Base-by-base conservation (phyloP, 2,113 vertebrate species). In the Calypte anna region DNA sequence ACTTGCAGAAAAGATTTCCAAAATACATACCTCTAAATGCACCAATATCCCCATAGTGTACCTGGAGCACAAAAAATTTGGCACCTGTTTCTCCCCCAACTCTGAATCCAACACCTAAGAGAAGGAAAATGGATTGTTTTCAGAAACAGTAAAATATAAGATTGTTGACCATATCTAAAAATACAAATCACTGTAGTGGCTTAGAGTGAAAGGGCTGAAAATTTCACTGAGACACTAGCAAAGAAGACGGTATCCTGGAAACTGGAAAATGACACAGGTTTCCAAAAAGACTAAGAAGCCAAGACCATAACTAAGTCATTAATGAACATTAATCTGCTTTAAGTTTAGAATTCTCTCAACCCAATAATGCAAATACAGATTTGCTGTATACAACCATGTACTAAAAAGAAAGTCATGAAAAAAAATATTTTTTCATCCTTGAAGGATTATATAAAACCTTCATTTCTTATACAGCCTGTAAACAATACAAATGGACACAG, bases 31-130 rank as follows among this genome's bases (percentile, higher is more conserved):
- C 99, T 98, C 95, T 98, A 90, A 99, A 99, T 93, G 98, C 98
- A 95, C 93, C 96, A 75, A 98, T 70, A 77, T 99, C 99, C 23
- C 99, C 99, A 90, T 99, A 99, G 97, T 99, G 99, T 21, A 99
- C 99, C 93, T 99, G 99, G 23, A 99, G 98, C 80, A 99, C 99
- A 95, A 99, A 99, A 94, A 98, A 98, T 95, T 98, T 98, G 90
- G 98, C 98, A 84, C 98, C 98, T 7, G 98, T 97, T 91, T 97
- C 98, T 94, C 98, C 98, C 95, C 99, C 99, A 93, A 99, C 99
- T 98, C 98, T 98, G 97, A 99, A 99, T 80, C 99, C 99, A 94
- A 99, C 99, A 97, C 98, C 99, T 96, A 74, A 92, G 10, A 94
- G 38, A 72, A 88, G 70, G 13, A 93, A 63, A 72, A 94, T 3